Base-by-base conservation (phyloP, 1,140 invertebrate species). In the Heterodera schachtii region DNA sequence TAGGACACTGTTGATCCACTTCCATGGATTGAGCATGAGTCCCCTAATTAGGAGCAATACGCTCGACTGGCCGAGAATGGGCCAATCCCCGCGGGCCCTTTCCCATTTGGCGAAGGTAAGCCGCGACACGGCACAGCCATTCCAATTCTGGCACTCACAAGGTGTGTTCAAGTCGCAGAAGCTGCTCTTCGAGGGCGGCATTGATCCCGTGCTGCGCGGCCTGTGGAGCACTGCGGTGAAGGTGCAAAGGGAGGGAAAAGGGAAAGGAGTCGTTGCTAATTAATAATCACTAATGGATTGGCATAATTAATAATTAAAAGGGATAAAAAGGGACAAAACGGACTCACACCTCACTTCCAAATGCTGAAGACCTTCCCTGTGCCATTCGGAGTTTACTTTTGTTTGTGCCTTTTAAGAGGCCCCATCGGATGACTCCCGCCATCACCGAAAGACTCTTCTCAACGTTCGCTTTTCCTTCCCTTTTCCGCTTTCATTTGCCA, bases 161-260 rank as follows among this genome's bases (percentile, higher is more conserved):
- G 82, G 85, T 60, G 85, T 89, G 19, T 90, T 89, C 82, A 90
- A 89, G 64, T 90, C 88, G 0, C 85, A 87, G 19, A 89, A 89
- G 73, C 83, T 89, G 41, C 82, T 89, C 13, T 89, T 87, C 60
- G 88, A 89, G 76, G 88, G 88, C 49, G 89, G 89, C 41, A 83
- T 90, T 44, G 89, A 90, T 76, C 90, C 90, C 11, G 93, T 98
- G 73, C 92, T 94, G 31, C 93, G 96, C 73, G 96, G 96, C 67
- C 90, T 98, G 9, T 92, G 95, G 0, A 93, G 94, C 0, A 95
- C 94, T 0, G 94, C 95, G 1, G 95, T 97, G 93, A 66, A 78
- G 52, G 52, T 60, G n/a, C n/a, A n/a, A n/a, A n/a, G n/a, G n/a
- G n/a, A n/a, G n/a, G n/a, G n/a, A n/a, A n/a, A n/a, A n/a, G n/a